Evolutionary conservation across 2,888 invertebrate genomes (phyloP).

Genomic region (Dasysyrphus albostriatus): DNA sequence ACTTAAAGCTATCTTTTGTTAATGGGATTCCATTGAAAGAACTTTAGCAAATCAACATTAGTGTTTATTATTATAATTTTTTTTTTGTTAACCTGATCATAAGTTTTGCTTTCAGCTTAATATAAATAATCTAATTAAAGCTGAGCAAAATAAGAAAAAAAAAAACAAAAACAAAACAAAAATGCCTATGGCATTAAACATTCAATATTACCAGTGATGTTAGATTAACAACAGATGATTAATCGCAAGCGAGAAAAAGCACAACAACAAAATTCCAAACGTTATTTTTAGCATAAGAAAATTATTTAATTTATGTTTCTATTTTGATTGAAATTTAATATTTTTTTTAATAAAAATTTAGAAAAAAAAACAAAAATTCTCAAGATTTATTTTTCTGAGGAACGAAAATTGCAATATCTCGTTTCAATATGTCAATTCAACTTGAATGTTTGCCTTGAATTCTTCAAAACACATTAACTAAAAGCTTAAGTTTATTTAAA

Average conservation of each 20-base stretch:
- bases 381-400: neutral
- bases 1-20: conserved; percentile 20
- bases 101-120: neutral
- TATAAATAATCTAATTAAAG: conserved; percentile 62
- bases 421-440: neutral
- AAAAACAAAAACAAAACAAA: neutral
- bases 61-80: neutral
- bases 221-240: conserved; percentile 17
- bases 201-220: conserved; percentile 26
- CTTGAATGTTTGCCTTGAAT: too few species aligned
- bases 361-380: neutral
- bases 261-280: neutral
- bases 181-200: conserved; percentile 46
- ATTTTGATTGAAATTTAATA: conserved; percentile 2
- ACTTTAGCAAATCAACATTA: conserved; percentile 1
- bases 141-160: conserved; percentile 21
- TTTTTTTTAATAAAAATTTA: too few species aligned
- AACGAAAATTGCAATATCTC: neutral
- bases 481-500: too few species aligned
- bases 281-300: neutral
- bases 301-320: neutral
- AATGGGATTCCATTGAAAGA: neutral
- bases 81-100: conserved; percentile 13
- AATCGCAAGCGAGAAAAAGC: conserved; percentile 10
- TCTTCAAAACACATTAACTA: too few species aligned